phyloP scores from a whole-genome alignment of 2,113 vertebrate genomes.

The Sterna hirundo region DNA sequence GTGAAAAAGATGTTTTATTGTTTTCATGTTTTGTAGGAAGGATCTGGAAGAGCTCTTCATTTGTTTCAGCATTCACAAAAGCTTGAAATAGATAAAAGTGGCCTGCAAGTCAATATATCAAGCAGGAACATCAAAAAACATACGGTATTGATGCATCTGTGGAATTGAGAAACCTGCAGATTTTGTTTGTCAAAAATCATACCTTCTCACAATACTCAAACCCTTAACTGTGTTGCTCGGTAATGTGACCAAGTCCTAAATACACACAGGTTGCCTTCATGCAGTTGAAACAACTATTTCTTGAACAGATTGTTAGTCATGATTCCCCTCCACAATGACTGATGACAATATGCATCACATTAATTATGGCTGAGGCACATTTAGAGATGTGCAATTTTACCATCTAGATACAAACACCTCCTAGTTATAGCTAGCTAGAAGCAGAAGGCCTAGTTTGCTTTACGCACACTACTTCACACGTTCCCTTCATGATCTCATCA shows the following conservation, averaged over 20 bases:
- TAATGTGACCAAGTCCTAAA: background rate
- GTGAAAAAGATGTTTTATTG: background rate
- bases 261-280: background rate
- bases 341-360: background rate
- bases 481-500: background rate
- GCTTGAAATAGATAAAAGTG: background rate
- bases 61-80: background rate
- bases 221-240: background rate
- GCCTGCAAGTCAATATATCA: background rate
- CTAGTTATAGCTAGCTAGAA: background rate
- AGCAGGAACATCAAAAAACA: background rate
- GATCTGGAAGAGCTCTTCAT: background rate
- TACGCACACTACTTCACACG: background rate
- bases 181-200: background rate
- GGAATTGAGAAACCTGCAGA: background rate
- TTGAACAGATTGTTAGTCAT: background rate
- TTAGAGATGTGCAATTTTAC: background rate
- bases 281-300: background rate
- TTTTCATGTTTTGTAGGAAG: background rate
- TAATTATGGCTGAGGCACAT: background rate
- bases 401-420: background rate
- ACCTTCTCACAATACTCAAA: background rate
- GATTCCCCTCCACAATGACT: background rate
- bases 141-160: background rate
- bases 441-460: background rate